Conservation (phyloP, 2,888 invertebrate species). For the Xestia ashworthii region DNA sequence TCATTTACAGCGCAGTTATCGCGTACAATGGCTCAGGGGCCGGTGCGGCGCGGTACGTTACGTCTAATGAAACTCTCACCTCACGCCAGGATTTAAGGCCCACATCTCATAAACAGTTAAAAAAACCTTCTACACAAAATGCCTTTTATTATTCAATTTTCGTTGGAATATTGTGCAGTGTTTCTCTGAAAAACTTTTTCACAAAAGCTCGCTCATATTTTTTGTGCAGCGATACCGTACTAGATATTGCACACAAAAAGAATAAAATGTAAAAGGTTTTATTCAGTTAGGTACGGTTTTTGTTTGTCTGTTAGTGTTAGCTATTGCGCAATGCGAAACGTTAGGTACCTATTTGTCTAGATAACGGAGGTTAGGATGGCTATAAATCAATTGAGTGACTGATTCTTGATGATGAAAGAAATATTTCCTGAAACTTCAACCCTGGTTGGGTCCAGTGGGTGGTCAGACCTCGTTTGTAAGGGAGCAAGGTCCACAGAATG, state of each 20-base stretch:
- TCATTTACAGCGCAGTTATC: slow-evolving; percentile 53
- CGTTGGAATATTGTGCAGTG: slow-evolving; percentile 25
- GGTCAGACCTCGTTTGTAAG: slow-evolving; percentile 1
- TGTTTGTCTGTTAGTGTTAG: slow-evolving; percentile 14
- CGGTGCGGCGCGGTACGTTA: slow-evolving; percentile 12
- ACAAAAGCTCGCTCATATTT: slow-evolving; percentile 52
- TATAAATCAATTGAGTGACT: background rate
- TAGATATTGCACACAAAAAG: slow-evolving; percentile 31
- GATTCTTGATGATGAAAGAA: background rate
- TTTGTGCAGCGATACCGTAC: slow-evolving; percentile 28
- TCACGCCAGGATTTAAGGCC: slow-evolving; percentile 29
- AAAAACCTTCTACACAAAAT: slow-evolving; percentile 17
- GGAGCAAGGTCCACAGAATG: slow-evolving; percentile 1
- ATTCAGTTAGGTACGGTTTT: slow-evolving; percentile 38
- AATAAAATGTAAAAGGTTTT: slow-evolving; percentile 43
- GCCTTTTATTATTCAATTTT: slow-evolving; percentile 39
- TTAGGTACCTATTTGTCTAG: background rate
- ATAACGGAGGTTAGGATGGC: background rate
- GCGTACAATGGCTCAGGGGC: slow-evolving; percentile 40
- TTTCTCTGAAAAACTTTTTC: slow-evolving; percentile 52
- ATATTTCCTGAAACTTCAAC: background rate
- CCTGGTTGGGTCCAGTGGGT: background rate
- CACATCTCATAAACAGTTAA: background rate
- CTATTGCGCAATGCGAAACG: slow-evolving; percentile 10
- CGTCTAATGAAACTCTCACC: slow-evolving; percentile 58